Conservation (phyloP, 2,113 vertebrate species). For the Hippocampus barbouri region DNA sequence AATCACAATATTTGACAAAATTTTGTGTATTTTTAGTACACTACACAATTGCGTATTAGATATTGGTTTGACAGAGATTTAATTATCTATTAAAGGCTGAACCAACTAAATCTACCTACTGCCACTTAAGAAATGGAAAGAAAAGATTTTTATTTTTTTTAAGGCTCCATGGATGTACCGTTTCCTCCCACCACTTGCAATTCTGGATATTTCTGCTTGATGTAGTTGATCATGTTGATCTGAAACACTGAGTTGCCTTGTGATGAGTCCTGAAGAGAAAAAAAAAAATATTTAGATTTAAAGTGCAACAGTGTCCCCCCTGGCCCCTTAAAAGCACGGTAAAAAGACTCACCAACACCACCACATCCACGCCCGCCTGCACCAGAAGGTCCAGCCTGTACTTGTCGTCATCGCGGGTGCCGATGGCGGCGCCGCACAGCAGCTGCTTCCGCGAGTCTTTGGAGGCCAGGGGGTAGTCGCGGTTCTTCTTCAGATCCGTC, state of each 20-base stretch:
- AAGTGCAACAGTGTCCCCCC: no score
- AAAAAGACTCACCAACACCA: conserved; percentile 79
- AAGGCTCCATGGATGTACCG: conserved; percentile 67
- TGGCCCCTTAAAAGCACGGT: not conserved
- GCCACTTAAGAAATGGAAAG: no score
- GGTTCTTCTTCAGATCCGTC: conserved; percentile 90
- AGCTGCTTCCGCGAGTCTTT: conserved; percentile 91
- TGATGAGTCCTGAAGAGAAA: conserved; percentile 80
- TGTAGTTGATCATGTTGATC: conserved; percentile 88
- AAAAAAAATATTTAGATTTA: not conserved
- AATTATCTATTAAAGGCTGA: not conserved
- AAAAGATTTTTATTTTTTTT: no score
- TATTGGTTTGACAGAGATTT: not conserved
- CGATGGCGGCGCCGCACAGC: conserved; percentile 86
- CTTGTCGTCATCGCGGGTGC: conserved; percentile 89
- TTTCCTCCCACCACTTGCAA: conserved; percentile 89
- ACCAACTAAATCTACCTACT: not conserved
- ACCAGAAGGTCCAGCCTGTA: conserved; percentile 86
- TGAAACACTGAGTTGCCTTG: conserved; percentile 92
- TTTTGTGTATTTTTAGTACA: not conserved
- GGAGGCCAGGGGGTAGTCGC: conserved; percentile 89
- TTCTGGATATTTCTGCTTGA: conserved; percentile 86
- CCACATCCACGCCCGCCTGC: conserved; percentile 85
- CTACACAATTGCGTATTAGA: not conserved
- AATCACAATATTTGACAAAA: not conserved